These are phyloP conservation scores for Vanessa tameamea DNA, from an alignment of 1,140 invertebrate genomes.

Conservation along the genomic window DNA sequence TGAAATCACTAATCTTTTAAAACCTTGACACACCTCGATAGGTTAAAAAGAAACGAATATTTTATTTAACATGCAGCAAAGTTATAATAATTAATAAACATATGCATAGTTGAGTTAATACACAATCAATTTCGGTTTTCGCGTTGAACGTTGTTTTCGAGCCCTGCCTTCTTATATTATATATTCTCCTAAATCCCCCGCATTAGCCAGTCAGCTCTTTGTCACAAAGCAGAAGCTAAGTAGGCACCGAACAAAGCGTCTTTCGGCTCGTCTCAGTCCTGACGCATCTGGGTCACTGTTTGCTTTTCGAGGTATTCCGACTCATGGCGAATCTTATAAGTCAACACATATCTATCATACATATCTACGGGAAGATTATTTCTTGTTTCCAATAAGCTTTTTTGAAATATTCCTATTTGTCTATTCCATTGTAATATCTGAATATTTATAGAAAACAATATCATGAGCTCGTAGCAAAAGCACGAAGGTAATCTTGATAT, in stretches of 20 bases:
- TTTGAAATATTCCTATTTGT: neutral
- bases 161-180: constrained; percentile 7
- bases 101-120: no score
- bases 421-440: neutral
- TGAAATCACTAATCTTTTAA: constrained; percentile 33
- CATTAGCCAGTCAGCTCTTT: constrained; percentile 20
- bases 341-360: neutral
- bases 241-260: constrained; percentile 50
- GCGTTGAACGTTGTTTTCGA: neutral
- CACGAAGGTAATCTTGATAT: neutral
- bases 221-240: constrained; percentile 37
- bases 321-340: constrained; percentile 27
- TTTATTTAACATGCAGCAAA: constrained; percentile 7
- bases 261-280: constrained; percentile 39
- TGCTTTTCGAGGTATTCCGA: constrained; percentile 40
- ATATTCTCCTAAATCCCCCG: constrained; percentile 21
- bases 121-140: no score
- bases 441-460: no score
- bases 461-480: no score
- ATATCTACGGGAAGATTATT: neutral
- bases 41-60: constrained; percentile 10
- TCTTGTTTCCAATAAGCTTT: neutral
- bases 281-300: constrained; percentile 52
- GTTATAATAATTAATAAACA: neutral
- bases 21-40: constrained; percentile 45